Evolutionary conservation across 2,113 vertebrate genomes (phyloP), one percentile per base, ranked within the genome.

Genomic region (Leuciscus idus): DNA sequence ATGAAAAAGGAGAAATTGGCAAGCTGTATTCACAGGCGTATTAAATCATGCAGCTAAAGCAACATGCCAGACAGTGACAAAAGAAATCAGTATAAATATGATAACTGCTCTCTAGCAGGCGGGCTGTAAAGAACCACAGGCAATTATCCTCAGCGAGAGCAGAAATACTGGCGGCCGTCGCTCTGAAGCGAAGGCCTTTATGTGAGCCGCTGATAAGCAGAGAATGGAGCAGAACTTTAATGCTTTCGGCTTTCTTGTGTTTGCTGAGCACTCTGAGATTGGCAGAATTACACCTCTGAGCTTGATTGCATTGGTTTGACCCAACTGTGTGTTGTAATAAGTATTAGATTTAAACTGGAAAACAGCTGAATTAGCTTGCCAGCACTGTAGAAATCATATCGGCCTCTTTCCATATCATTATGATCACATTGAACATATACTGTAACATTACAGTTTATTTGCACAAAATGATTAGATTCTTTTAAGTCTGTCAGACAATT

Each of bases 181-280:
- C 39, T 43, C 76, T 83, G 59, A 84, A 92, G 89, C 86, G 33
- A 86, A 86, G 86, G 89, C 78, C 91, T 94, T 94, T 94, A 90
- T 95, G 93, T 85, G 77, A 48, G 85, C 36, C 1, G 84, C 89
- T 91, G 93, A 94, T 94, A 88, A 95, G 94, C 83, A 88, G 88
- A 50, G 50, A 85, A 86, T 87, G 84, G 79, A 91, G 78, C 59
- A 23, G 50, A 68, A 59, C 84, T 87, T 89, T 72, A 89, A 86
- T 86, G 72, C 21, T 62, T 46, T 46, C 17, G 62, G 76, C 57
- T 75, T 80, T 84, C 79, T 82, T 17, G 28, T 2, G 57, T 81
- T 86, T 80, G 26, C 26, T 50, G 48, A 30, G 26, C 48, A 4
- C 46, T 43, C 55, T 73, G 48, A 61, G 30, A 46, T 43, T 77